Percentiles rank a stretch among this genome's conserved stretches.
Evolutionary conservation across 2,113 vertebrate species (phyloP).

Genomic region (Eclectus roratus): DNA sequence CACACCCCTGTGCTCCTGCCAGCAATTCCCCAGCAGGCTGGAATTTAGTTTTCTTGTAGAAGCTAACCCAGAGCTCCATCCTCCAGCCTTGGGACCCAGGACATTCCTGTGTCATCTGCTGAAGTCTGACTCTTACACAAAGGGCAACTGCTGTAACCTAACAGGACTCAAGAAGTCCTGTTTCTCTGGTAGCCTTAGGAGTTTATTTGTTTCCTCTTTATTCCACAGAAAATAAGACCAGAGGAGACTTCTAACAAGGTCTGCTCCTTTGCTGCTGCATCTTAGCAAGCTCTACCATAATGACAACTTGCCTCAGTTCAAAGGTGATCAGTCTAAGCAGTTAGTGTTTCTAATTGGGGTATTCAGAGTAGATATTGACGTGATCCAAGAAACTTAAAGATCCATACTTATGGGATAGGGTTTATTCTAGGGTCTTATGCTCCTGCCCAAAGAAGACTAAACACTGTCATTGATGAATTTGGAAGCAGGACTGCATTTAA

Average conservation of each 20-base stretch:
- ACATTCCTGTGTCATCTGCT: neutral
- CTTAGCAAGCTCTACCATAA: neutral
- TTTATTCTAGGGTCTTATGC: neutral
- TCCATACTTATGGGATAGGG: neutral
- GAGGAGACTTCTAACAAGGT: neutral
- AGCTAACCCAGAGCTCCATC: neutral
- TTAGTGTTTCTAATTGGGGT: neutral
- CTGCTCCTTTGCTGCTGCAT: neutral
- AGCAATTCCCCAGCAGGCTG: neutral
- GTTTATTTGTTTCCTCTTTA: neutral
- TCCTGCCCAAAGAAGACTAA: neutral
- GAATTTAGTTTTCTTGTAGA: neutral
- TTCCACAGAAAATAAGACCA: neutral
- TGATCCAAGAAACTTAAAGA: neutral
- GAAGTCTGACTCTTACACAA: neutral
- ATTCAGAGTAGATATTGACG: neutral
- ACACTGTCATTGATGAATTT: neutral
- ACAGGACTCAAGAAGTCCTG: neutral
- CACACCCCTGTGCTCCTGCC: neutral
- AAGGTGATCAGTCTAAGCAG: neutral
- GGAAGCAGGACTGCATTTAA: neutral
- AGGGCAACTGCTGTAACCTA: neutral
- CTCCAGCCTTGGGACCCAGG: neutral
- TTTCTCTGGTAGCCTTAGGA: neutral
- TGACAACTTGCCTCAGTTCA: rapidly evolving